Percentiles rank a stretch among this genome's conserved stretches.
phyloP scores from a whole-genome alignment of 2,113 vertebrate genomes.

The Cryptotis parvus region DNA sequence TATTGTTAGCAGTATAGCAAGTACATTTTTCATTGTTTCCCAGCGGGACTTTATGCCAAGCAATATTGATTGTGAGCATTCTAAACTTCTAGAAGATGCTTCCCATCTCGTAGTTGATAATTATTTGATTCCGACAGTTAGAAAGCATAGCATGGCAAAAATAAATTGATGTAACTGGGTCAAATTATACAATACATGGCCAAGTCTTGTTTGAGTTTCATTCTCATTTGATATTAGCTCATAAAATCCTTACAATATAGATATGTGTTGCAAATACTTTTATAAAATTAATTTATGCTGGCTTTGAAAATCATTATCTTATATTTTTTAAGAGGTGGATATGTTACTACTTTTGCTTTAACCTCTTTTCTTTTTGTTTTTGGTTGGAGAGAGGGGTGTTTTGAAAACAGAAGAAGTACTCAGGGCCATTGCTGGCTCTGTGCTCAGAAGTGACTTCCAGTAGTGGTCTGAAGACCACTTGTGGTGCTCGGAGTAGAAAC shows the following conservation, averaged over 20 bases:
- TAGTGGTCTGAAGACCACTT: too few species aligned
- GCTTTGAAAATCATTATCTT: slow-evolving; percentile 46
- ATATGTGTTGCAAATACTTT: neutral
- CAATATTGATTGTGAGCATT: slow-evolving; percentile 72
- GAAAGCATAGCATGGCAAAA: slow-evolving; percentile 51
- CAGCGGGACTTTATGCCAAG: slow-evolving; percentile 42
- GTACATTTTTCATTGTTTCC: slow-evolving; percentile 74
- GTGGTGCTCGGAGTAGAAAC: too few species aligned
- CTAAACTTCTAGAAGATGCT: slow-evolving; percentile 67
- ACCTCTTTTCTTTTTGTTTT: too few species aligned
- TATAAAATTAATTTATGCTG: neutral
- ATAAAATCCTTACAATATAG: neutral
- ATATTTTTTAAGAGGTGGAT: neutral
- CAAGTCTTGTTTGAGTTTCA: neutral
- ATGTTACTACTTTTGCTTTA: too few species aligned
- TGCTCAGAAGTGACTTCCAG: too few species aligned
- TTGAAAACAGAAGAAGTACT: too few species aligned
- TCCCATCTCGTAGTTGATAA: slow-evolving; percentile 47
- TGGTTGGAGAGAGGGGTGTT: too few species aligned
- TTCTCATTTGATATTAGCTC: neutral
- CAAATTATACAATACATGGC: neutral
- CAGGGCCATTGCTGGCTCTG: too few species aligned
- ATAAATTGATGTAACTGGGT: slow-evolving; percentile 53
- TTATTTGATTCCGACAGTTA: slow-evolving; percentile 57
- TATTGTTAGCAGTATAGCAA: slow-evolving; percentile 78